These are phyloP conservation scores for Cryptoleucopteryx plumbea DNA, from an alignment of 2,113 vertebrate genomes.

Conservation along the genomic window DNA sequence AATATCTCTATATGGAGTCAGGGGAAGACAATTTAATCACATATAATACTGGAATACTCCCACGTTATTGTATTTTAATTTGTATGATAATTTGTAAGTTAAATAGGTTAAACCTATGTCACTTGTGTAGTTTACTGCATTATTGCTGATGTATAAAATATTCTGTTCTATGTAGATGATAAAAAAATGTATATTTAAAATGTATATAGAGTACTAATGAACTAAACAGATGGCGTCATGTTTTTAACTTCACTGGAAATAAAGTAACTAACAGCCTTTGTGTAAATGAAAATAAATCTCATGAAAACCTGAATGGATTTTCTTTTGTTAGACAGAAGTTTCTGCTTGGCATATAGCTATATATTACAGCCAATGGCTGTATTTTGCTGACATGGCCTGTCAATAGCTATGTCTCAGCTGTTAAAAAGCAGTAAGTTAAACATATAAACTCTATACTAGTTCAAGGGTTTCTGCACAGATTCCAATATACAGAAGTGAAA, in stretches of 20 bases:
- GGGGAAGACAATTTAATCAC: neutral
- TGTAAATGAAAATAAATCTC: slow-evolving; percentile 35
- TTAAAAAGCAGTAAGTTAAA: neutral
- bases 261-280: slow-evolving; percentile 21
- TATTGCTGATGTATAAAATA: slow-evolving; percentile 9
- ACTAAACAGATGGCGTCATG: slow-evolving; percentile 35
- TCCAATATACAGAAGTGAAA: neutral
- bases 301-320: slow-evolving; percentile 24
- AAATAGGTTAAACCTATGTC: neutral
- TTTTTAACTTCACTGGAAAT: slow-evolving; percentile 33
- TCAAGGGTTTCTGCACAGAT: neutral
- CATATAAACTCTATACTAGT: neutral
- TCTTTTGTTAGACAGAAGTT: neutral
- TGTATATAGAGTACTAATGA: neutral
- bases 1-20: neutral
- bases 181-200: slow-evolving; percentile 23
- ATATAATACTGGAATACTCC: neutral
- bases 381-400: neutral
- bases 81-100: neutral
- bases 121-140: neutral
- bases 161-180: neutral
- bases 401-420: slow-evolving; percentile 2
- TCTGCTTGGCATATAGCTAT: neutral
- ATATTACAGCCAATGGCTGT: neutral
- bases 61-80: neutral